These are phyloP conservation scores for Salticus scenicus DNA, from an alignment of 2,888 invertebrate species.

Conservation along the genomic window DNA sequence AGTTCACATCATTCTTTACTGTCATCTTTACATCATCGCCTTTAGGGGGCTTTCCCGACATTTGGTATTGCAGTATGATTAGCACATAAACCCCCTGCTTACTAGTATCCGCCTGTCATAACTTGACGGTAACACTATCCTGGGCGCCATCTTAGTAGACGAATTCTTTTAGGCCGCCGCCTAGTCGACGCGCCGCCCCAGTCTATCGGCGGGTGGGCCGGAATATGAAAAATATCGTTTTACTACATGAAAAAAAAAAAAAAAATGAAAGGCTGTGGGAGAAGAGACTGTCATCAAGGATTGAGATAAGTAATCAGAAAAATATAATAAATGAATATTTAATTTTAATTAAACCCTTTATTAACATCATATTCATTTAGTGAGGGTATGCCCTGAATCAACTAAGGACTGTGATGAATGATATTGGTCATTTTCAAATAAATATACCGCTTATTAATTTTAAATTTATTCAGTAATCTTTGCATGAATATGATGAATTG, in stretches of 20 bases:
- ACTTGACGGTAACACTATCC: conserved; percentile 51
- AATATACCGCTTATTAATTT: too few relatives aligned
- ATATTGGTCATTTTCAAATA: too few relatives aligned
- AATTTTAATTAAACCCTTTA: too few relatives aligned
- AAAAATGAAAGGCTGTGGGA: too few relatives aligned
- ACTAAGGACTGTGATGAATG: too few relatives aligned
- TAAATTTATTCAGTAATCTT: too few relatives aligned
- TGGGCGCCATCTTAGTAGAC: conserved; percentile 33
- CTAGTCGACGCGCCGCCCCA: background rate
- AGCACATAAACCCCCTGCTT: conserved; percentile 9
- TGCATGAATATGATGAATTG: too few relatives aligned
- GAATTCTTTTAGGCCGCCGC: background rate
- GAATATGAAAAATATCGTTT: conserved; percentile 4
- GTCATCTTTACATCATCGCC: conserved; percentile 11
- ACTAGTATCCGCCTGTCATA: conserved; percentile 24
- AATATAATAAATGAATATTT: too few relatives aligned
- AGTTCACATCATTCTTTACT: background rate
- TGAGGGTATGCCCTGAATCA: too few relatives aligned
- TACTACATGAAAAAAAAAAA: background rate
- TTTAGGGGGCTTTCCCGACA: background rate
- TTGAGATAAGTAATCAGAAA: too few relatives aligned
- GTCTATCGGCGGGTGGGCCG: background rate
- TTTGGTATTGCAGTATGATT: background rate
- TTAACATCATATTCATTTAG: too few relatives aligned
- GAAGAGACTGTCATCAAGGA: too few relatives aligned